phyloP scores from a whole-genome alignment of 2,113 vertebrate genomes.

The Chamaetylas fuelleborni region DNA sequence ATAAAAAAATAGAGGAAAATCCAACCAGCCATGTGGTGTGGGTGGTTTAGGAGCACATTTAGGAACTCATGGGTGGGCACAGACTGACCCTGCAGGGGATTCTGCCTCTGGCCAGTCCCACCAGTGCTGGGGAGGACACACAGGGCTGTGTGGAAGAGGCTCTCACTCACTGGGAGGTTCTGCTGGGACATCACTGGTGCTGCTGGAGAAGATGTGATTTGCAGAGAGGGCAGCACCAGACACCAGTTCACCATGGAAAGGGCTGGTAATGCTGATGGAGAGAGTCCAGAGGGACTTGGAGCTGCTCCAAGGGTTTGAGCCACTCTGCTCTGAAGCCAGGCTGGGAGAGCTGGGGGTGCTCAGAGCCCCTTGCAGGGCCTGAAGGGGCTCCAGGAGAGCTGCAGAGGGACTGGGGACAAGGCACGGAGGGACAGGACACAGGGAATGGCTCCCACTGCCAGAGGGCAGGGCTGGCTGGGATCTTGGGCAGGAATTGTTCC shows the following conservation, averaged over 20 bases:
- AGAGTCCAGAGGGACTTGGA: background rate
- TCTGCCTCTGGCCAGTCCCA: background rate
- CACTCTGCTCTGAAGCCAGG: background rate
- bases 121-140: accelerated
- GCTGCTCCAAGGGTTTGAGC: background rate
- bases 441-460: background rate
- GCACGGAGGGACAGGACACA: accelerated
- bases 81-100: background rate
- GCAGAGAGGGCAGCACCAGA: background rate
- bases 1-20: background rate
- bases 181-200: background rate
- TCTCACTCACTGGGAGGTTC: background rate
- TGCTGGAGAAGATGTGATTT: no score
- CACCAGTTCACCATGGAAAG: background rate
- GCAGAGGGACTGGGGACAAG: background rate
- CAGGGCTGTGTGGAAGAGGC: background rate
- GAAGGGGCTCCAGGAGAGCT: background rate
- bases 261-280: no score
- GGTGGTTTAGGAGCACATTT: background rate
- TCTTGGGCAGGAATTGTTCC: background rate
- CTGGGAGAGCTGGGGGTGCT: background rate
- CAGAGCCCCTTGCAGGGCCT: background rate
- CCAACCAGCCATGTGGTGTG: no score
- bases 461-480: background rate
- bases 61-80: background rate